A percentile compares a stretch with the other conserved stretches of the same genome.
phyloP scores from a whole-genome alignment of 2,113 vertebrate genomes.

The Cyanistes caeruleus region DNA sequence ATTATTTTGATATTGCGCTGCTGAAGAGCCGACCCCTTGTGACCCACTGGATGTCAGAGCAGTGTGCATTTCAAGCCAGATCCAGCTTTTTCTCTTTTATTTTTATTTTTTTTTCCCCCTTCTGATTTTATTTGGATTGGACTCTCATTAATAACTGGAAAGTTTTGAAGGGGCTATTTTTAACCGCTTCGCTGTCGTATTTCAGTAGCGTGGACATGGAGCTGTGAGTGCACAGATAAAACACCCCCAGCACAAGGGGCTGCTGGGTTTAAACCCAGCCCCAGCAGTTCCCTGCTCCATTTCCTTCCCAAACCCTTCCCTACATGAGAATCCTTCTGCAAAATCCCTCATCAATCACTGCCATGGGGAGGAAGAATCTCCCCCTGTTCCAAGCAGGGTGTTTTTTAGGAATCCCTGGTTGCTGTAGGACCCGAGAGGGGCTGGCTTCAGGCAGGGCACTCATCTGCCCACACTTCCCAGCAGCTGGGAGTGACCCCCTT shows the following conservation, averaged over 20 bases:
- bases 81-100: background rate
- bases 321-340: background rate
- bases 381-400: background rate
- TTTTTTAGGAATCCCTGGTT: background rate
- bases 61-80: background rate
- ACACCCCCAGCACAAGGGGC: accelerated
- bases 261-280: background rate
- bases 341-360: background rate
- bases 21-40: background rate
- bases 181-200: background rate
- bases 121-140: background rate
- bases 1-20: background rate
- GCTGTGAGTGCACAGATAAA: accelerated
- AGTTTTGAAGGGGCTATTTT: background rate
- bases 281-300: background rate
- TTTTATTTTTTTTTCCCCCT: background rate
- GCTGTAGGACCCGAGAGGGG: accelerated
- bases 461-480: constrained; percentile 16
- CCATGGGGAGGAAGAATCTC: background rate
- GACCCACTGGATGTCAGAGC: background rate
- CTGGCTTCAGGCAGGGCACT: background rate
- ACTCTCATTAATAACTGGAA: background rate
- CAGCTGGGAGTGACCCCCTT: background rate
- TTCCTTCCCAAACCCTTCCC: background rate
- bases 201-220: accelerated